These are phyloP conservation scores for Pelochelys cantorii DNA, from an alignment of 2,797 vertebrate species.

Conservation along the genomic window DNA sequence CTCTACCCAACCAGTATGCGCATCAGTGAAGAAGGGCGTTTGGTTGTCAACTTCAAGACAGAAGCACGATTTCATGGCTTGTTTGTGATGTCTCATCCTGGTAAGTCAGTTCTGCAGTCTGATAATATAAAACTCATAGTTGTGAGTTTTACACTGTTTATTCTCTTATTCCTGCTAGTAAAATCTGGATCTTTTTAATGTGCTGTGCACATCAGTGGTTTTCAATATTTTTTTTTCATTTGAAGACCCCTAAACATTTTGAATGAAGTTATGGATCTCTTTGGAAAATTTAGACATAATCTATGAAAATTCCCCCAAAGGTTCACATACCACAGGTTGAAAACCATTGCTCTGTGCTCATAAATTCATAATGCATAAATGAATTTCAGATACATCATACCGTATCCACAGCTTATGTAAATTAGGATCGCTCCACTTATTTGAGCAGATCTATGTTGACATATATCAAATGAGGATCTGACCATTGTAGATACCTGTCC, in stretches of 20 bases:
- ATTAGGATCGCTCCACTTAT: not conserved
- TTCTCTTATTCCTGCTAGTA: not conserved
- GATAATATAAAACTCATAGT: not conserved
- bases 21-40: slow-evolving; percentile 90
- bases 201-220: not conserved
- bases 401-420: not conserved
- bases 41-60: slow-evolving; percentile 95
- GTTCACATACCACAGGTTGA: not conserved
- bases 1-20: slow-evolving; percentile 96
- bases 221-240: not conserved
- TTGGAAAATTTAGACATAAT: not conserved
- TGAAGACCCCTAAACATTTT: not conserved
- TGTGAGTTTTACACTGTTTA: rapidly evolving
- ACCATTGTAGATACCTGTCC: not conserved
- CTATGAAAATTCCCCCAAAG: not conserved
- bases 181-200: not conserved
- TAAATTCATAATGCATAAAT: not conserved
- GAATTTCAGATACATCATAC: not conserved
- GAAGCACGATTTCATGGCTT: slow-evolving; percentile 92
- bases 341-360: not conserved
- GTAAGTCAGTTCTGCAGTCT: slow-evolving; percentile 64
- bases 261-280: not conserved
- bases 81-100: slow-evolving; percentile 90
- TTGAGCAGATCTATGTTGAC: not conserved
- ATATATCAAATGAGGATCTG: not conserved